phyloP scores from a whole-genome alignment of 2,888 invertebrate species.

The Xanthia togata region DNA sequence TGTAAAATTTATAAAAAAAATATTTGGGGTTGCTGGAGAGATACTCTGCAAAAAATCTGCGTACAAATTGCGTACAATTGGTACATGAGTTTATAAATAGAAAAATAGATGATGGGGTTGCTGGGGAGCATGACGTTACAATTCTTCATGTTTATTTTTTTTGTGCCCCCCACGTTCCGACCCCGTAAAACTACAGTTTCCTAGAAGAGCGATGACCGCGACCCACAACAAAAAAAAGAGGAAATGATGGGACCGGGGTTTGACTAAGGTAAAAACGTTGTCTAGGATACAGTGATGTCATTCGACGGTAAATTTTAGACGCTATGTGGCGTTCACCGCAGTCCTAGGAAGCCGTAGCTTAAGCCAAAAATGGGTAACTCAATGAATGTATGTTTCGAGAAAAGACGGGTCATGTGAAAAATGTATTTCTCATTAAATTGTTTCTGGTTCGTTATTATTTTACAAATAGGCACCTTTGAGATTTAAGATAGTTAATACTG shows the following conservation, averaged over 20 bases:
- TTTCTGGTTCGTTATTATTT: neutral
- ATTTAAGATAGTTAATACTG: too few species aligned
- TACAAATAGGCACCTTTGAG: too few species aligned
- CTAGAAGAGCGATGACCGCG: neutral
- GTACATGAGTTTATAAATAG: too few species aligned
- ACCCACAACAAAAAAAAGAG: neutral
- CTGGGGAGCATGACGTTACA: too few species aligned
- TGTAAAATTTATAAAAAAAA: too few species aligned
- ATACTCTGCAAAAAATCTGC: too few species aligned
- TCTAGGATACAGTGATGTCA: neutral
- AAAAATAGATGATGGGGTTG: too few species aligned
- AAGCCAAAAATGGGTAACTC: neutral
- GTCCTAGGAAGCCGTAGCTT: neutral
- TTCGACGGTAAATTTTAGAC: neutral
- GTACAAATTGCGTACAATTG: too few species aligned
- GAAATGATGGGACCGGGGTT: neutral
- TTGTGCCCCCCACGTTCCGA: neutral
- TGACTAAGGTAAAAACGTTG: neutral
- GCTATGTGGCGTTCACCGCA: neutral
- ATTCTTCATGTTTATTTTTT: neutral
- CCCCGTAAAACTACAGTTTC: neutral
- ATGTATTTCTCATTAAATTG: neutral
- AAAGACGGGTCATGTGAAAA: neutral
- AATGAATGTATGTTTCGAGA: neutral
- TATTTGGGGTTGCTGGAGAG: too few species aligned